phyloP scores from a whole-genome alignment of 2,888 invertebrate genomes.

The Apoderus coryli region DNA sequence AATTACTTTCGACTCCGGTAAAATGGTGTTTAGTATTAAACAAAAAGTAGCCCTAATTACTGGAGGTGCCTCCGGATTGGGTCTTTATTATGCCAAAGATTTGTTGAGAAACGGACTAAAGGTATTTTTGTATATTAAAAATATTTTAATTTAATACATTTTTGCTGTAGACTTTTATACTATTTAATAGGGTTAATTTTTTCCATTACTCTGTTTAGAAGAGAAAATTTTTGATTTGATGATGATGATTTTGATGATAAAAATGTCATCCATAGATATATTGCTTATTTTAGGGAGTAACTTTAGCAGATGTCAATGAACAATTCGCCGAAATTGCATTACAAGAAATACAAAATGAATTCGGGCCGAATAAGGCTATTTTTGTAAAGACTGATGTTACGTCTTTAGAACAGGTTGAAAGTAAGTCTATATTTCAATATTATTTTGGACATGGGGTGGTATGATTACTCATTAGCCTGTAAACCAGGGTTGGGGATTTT shows the following conservation, averaged over 20 bases:
- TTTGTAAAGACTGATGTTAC: conserved; percentile 20
- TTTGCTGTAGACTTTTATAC: too few species aligned
- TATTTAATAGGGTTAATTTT: too few species aligned
- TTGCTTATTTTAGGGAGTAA: conserved; percentile 20
- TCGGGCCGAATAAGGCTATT: conserved; percentile 18
- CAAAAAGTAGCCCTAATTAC: conserved; percentile 19
- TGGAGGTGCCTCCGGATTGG: conserved; percentile 19
- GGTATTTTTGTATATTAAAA: conserved; percentile 13
- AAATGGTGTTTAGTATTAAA: conserved; percentile 16
- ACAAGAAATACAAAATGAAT: conserved; percentile 16
- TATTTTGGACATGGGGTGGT: too few species aligned
- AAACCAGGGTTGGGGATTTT: too few species aligned
- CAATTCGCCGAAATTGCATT: conserved; percentile 15
- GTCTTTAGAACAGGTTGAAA: conserved; percentile 14
- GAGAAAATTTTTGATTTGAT: too few species aligned
- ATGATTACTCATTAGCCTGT: too few species aligned
- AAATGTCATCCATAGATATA: too few species aligned
- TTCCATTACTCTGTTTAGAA: too few species aligned
- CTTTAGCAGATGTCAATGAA: conserved; percentile 17
- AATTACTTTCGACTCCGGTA: too few species aligned
- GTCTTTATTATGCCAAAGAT: conserved; percentile 15
- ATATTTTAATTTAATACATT: conserved; percentile 4
- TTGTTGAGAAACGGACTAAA: conserved; percentile 16
- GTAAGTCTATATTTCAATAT: too few species aligned
- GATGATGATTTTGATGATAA: too few species aligned